Conservation (phyloP, 2,797 vertebrate genomes). For the Esox masquinongy region DNA sequence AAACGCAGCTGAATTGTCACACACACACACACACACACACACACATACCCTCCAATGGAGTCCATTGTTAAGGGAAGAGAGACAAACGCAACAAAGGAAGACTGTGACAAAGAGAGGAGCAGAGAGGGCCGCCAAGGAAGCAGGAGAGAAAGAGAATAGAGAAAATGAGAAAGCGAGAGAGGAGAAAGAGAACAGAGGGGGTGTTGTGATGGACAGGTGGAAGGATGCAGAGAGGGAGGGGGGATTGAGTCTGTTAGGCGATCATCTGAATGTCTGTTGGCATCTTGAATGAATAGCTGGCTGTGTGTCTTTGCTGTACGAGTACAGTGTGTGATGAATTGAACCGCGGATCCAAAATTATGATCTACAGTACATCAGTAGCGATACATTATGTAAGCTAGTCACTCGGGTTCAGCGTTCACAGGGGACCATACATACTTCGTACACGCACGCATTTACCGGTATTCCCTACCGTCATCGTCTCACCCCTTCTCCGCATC, state of each 20-base stretch:
- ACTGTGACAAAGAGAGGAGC: constrained; percentile 58
- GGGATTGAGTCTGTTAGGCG: constrained; percentile 18
- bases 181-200: constrained; percentile 46
- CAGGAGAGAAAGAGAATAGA: constrained; percentile 33
- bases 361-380: not conserved
- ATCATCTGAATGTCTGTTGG: not conserved
- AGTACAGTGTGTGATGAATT: not conserved
- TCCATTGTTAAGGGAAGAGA: constrained; percentile 52
- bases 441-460: too few species aligned
- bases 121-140: constrained; percentile 46
- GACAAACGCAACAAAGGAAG: constrained; percentile 61
- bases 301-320: not conserved
- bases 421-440: too few species aligned
- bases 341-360: not conserved
- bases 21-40: constrained; percentile 34
- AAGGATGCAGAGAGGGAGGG: constrained; percentile 24
- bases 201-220: constrained; percentile 55
- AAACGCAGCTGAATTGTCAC: constrained; percentile 66
- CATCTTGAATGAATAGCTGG: not conserved
- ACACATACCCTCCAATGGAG: constrained; percentile 45
- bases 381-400: not conserved
- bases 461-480: too few species aligned
- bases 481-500: too few species aligned
- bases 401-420: not conserved
- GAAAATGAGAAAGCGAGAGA: constrained; percentile 37